Evolutionary conservation across 2,888 invertebrate species (phyloP).

Genomic region (Lepidocyrtoides sp.): DNA sequence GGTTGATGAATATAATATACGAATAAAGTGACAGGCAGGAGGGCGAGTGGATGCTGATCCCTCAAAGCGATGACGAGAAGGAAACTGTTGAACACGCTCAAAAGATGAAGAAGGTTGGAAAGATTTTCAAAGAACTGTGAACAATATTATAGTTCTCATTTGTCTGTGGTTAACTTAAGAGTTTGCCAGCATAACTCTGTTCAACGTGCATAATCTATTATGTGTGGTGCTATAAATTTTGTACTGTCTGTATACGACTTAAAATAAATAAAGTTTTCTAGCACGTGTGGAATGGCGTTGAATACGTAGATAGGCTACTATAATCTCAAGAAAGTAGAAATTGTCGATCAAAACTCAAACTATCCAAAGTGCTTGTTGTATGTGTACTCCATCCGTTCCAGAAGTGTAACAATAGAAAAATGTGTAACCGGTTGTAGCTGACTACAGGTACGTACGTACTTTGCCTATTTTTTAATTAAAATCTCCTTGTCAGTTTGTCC

Average conservation of each 20-base stretch:
- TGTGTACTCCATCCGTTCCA: no score
- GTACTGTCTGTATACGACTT: not conserved
- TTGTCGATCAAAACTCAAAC: no score
- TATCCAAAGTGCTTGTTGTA: no score
- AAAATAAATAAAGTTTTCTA: not conserved
- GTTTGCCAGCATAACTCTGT: conserved; percentile 20
- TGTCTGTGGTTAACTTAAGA: not conserved
- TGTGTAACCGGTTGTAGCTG: no score
- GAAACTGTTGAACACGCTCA: not conserved
- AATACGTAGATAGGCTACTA: no score
- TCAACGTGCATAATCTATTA: no score
- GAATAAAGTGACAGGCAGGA: not conserved
- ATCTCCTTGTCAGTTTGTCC: not conserved
- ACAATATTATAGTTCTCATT: not conserved
- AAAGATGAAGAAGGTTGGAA: not conserved
- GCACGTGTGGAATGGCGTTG: no score
- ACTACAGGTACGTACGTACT: not conserved
- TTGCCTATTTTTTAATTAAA: not conserved
- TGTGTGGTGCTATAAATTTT: not conserved
- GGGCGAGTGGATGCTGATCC: not conserved
- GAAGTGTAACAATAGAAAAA: no score
- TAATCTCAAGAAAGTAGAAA: no score
- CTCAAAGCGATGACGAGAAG: not conserved
- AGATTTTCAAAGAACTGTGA: not conserved
- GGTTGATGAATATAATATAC: not conserved